These are phyloP conservation scores for Papilio glaucus DNA, from an alignment of 1,140 invertebrate species.

Conservation along the genomic window DNA sequence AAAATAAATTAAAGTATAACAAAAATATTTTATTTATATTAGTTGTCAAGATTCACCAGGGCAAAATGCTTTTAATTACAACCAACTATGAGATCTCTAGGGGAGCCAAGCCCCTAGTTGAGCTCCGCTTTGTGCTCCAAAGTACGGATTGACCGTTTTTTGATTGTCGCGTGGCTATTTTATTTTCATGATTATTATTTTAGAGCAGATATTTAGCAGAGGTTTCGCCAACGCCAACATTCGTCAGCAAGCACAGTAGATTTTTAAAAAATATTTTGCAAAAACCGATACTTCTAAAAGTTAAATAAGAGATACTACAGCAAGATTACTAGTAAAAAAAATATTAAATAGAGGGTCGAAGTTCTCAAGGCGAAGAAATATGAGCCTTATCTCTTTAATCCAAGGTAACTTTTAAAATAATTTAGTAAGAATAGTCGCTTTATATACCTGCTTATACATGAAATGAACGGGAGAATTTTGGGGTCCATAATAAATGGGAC, in stretches of 20 bases:
- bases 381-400: constrained; percentile 2
- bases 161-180: too few species aligned
- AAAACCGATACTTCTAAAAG: background rate
- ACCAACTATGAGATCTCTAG: too few species aligned
- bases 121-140: too few species aligned
- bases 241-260: background rate
- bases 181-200: too few species aligned
- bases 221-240: too few species aligned
- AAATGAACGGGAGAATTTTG: constrained; percentile 26
- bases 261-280: constrained; percentile 6
- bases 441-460: background rate
- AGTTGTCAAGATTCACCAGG: too few species aligned
- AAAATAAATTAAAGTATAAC: too few species aligned
- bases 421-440: background rate
- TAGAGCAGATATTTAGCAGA: too few species aligned
- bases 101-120: too few species aligned
- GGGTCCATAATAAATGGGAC: constrained; percentile 33
- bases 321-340: constrained; percentile 5
- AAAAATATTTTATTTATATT: too few species aligned
- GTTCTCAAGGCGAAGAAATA: background rate
- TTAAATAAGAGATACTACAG: background rate
- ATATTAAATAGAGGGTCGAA: background rate
- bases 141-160: too few species aligned
- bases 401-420: background rate
- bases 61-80: too few species aligned